Evolutionary conservation across 2,797 vertebrate species (phyloP).

Genomic region (Galagoides demidoff): DNA sequence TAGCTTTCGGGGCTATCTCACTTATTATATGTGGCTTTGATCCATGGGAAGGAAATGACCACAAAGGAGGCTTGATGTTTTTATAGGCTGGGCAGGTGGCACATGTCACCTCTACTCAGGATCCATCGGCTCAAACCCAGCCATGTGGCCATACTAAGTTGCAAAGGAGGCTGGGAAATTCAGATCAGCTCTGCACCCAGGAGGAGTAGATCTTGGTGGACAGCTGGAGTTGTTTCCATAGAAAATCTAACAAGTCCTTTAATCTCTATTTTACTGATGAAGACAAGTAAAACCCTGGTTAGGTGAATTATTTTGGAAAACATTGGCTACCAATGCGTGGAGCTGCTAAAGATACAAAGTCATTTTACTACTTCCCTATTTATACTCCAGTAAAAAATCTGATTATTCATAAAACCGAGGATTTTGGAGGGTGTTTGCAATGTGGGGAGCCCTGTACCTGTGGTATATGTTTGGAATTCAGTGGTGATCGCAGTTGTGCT

Average conservation of each 20-base stretch:
- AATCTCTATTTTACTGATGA: background rate
- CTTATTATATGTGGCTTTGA: background rate
- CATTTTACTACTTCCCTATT: background rate
- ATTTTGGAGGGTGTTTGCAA: background rate
- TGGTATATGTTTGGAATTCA: background rate
- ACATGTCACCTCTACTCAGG: background rate
- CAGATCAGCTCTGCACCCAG: background rate
- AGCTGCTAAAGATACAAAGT: background rate
- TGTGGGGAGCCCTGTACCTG: background rate
- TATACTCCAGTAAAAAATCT: background rate
- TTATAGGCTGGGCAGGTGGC: background rate
- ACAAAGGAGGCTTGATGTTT: background rate
- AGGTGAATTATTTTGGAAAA: constrained; percentile 26
- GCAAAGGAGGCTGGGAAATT: background rate
- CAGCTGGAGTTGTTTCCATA: background rate
- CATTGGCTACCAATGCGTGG: background rate
- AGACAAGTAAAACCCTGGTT: background rate
- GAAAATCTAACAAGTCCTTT: background rate
- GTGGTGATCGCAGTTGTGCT: background rate
- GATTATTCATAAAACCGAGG: constrained; percentile 15
- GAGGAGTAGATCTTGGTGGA: background rate
- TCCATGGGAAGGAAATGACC: background rate
- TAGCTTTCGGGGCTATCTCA: background rate
- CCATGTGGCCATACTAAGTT: background rate
- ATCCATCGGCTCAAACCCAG: background rate